Evolutionary conservation across 2,797 vertebrate genomes (phyloP).

Genomic region (Sphenopsis melanotis): DNA sequence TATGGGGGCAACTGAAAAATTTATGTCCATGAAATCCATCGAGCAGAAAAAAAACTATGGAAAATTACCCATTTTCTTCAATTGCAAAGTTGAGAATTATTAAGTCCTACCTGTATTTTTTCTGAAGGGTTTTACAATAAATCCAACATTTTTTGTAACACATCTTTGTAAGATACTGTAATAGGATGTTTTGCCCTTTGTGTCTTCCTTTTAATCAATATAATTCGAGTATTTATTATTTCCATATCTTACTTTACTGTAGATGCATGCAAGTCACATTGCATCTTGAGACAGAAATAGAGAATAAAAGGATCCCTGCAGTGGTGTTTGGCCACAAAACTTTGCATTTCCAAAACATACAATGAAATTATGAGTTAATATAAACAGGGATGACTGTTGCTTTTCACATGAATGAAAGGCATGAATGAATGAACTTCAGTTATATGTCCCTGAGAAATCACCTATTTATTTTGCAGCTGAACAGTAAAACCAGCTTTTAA

Average conservation of each 20-base stretch:
- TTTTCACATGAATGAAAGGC: not conserved
- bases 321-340: not conserved
- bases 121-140: not conserved
- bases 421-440: not conserved
- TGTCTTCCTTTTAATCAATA: not conserved
- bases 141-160: not conserved
- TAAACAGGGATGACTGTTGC: not conserved
- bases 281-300: not conserved
- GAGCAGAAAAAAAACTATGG: too few relatives aligned
- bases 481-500: not conserved
- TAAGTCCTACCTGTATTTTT: not conserved
- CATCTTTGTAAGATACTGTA: not conserved
- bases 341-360: not conserved
- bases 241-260: not conserved
- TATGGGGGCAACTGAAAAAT: not conserved
- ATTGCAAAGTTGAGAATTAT: not conserved
- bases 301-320: not conserved
- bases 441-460: not conserved
- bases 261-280: not conserved
- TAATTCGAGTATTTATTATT: not conserved
- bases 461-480: not conserved
- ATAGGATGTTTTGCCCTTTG: not conserved
- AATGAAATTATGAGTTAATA: not conserved
- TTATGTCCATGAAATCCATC: not conserved
- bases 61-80: not conserved